Evolutionary conservation across 2,113 vertebrate genomes (phyloP), one percentile per base, ranked within the genome.

Genomic region (Pseudolaguvia tuberculata): DNA sequence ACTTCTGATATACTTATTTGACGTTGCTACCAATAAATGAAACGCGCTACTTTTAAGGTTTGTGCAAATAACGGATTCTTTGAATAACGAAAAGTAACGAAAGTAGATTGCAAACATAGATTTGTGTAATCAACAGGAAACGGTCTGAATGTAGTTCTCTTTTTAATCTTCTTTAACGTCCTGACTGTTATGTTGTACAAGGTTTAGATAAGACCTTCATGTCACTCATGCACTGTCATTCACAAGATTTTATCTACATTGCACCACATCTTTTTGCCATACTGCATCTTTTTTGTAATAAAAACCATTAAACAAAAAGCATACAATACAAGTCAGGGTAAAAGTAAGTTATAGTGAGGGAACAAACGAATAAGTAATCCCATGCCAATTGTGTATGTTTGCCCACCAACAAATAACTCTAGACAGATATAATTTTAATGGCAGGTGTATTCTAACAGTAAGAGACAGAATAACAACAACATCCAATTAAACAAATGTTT

Each of bases 91-190:
- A 13, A 35, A 14, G 20, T 35, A n/a, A n/a, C n/a, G n/a, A n/a
- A n/a, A n/a, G n/a, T 53, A 72, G 70, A 73, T 76, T 10, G 17
- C 18, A 76, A 68, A 35, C 31, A 35, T 3, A 25, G 45, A 66
- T 39, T 29, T 17, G n/a, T 52, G 50, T 76, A 53, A 75, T 81
- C 48, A 55, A 53, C 52, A 78, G 76, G 69, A 80, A 80, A 57
- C 27, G 39, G 9, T 17, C 20, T 20, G 35, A 76, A 27, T 58
- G 18, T 35, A 48, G 20, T 55, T 71, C 25, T 23, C 25, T 63
- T 78, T 67, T 29, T 29, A 45, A 27, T n/a, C 21, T 12, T 3
- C 7, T 57, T 65, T 47, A 73, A 81, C 72, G 67, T 78, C 76
- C 72, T 11, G 8, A 52, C 7, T 47, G 20, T 50, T 21, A 56